Conservation (phyloP, 1,140 invertebrate species). For the Lepidurus arcticus region DNA sequence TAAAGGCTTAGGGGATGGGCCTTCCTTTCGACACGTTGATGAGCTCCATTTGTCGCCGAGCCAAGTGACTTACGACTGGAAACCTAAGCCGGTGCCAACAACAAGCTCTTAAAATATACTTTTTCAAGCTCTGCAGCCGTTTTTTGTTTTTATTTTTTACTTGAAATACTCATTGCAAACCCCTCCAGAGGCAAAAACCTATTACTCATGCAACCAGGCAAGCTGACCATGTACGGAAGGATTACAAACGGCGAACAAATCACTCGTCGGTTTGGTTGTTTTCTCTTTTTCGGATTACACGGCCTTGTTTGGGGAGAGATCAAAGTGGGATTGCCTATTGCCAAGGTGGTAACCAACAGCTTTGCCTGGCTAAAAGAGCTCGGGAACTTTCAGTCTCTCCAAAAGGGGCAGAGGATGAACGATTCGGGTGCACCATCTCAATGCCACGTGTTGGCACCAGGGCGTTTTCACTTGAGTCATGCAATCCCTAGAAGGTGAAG, state of each 20-base stretch:
- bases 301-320: no score
- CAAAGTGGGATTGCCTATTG: no score
- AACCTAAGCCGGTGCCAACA: neutral
- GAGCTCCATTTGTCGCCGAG: neutral
- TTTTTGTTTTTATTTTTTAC: neutral
- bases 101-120: slow-evolving; percentile 11
- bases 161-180: neutral
- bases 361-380: no score
- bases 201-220: neutral
- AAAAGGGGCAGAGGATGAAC: neutral
- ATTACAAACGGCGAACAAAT: neutral
- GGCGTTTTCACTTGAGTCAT: slow-evolving; percentile 18
- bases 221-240: neutral
- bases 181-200: neutral
- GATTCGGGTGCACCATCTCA: neutral
- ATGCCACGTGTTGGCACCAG: neutral
- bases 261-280: neutral
- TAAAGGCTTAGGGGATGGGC: neutral
- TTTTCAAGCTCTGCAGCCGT: neutral
- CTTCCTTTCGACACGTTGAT: neutral
- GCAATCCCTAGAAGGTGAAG: slow-evolving; percentile 16
- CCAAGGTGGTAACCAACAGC: no score
- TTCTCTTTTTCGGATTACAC: neutral
- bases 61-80: slow-evolving; percentile 1
- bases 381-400: no score